Conservation (phyloP, 2,113 vertebrate species). For the Okapia johnstoni region DNA sequence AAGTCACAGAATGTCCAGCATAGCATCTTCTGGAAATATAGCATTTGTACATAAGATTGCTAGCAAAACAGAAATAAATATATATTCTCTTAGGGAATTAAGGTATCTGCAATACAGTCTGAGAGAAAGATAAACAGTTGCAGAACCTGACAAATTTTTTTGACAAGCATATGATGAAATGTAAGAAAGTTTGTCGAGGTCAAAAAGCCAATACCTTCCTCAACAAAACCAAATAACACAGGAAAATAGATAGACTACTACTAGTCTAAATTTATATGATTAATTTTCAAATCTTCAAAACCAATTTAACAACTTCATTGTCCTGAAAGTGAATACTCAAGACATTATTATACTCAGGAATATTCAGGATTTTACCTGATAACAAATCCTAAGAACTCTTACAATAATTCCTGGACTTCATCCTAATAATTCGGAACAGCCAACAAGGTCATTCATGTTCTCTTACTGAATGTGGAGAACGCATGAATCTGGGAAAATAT, state of each 20-base stretch:
- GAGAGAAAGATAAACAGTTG: conserved; percentile 21
- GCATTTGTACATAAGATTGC: not conserved
- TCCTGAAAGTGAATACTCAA: not conserved
- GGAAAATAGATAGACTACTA: not conserved
- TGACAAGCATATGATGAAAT: not conserved
- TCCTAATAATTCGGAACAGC: not conserved
- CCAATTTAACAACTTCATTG: not conserved
- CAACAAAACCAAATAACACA: not conserved
- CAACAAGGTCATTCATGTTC: not conserved
- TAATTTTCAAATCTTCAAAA: not conserved
- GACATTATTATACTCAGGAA: not conserved
- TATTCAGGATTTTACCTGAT: not conserved
- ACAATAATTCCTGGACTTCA: not conserved
- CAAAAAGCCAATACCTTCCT: not conserved
- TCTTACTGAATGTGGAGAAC: not conserved
- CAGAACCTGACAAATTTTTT: conserved; percentile 28
- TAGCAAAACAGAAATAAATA: conserved; percentile 5
- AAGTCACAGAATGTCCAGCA: not conserved
- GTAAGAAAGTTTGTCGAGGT: not conserved
- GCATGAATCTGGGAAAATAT: not conserved
- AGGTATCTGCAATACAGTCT: not conserved
- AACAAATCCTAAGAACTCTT: not conserved
- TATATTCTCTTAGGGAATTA: not conserved
- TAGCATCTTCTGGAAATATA: not conserved
- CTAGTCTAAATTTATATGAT: not conserved